Base-by-base conservation (phyloP, 2,797 vertebrate species). In the Hydrophis major region DNA sequence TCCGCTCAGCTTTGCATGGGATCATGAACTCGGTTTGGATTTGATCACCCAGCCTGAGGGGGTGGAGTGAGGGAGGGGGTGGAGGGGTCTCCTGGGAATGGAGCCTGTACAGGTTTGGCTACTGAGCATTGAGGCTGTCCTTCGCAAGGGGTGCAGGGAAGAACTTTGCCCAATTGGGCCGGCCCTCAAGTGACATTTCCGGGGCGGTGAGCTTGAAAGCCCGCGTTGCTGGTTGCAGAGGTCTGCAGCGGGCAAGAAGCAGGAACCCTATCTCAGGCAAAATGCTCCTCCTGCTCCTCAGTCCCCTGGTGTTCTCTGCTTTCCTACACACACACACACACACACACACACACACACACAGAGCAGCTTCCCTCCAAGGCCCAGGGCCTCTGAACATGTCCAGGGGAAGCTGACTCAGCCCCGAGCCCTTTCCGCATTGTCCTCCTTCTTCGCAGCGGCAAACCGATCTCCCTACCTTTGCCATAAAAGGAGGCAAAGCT, bases 401-500 rank as follows among this genome's bases (percentile, higher is more conserved):
- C 7, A 32, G 14, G 91, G 20, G 88, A 60, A 55, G n/a, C 69
- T 92, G 90, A 89, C 87, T 93, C 93, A 89, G 78, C 20, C 37
- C 8, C 3, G 69, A 47, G 74, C 20, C 37, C 74, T 47, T 42
- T 42, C 20, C 18, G 18, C 74, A 42, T 42, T 42, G 18, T 47
- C 42, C 18, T 22, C 37, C 37, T 11, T n/a, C 78, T 55, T 32
- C 5, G 22, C 89, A 10, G 28, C 1, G 10, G 86, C 42, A 25
- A 28, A 42, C 16, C 8, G 1, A 13, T 20, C 20, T 78, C 74
- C 32, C 74, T 3, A 20, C 37, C 93, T 53, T 53, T 53, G 60
- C 91, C 93, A 92, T 94, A 92, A 91, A 94, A 94, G 93, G 93
- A 94, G 89, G 57, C 47, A 63, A 47, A 91, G 28, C 20, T 20